Percentiles rank a stretch among this genome's conserved stretches.
Evolutionary conservation across 2,888 invertebrate species (phyloP).

Genomic region (Erebia palarica): DNA sequence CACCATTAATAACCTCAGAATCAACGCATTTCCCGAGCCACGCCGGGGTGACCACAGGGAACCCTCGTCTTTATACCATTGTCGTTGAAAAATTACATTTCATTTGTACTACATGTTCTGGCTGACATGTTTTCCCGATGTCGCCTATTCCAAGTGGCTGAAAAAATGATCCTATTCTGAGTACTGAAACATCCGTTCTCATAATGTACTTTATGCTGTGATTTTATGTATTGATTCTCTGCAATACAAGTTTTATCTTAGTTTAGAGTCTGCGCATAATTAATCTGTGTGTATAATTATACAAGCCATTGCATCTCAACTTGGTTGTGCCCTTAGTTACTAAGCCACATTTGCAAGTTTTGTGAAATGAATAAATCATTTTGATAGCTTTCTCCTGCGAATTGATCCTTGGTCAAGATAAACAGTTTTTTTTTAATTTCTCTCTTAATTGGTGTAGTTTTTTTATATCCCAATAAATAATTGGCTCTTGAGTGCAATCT

Average conservation of each 20-base stretch:
- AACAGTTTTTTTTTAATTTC: neutral
- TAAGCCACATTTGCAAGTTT: too few species aligned
- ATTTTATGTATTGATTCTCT: too few species aligned
- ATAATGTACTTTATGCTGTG: too few species aligned
- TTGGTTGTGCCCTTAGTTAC: too few species aligned
- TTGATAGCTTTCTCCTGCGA: too few species aligned
- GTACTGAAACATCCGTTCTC: neutral
- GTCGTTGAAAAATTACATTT: constrained; percentile 21
- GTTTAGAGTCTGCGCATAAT: too few species aligned
- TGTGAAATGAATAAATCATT: too few species aligned
- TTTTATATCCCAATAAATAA: too few species aligned
- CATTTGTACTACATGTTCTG: constrained; percentile 14
- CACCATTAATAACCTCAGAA: constrained; percentile 14
- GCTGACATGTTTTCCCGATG: neutral
- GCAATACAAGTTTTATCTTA: too few species aligned
- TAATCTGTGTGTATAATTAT: too few species aligned
- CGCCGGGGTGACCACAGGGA: neutral
- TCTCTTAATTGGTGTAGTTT: neutral
- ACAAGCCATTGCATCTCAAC: too few species aligned
- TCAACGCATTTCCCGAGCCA: constrained; percentile 12
- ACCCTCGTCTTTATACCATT: constrained; percentile 19
- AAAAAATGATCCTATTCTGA: neutral
- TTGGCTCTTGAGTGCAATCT: too few species aligned
- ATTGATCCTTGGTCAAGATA: neutral
- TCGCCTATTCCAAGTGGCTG: constrained; percentile 6